A percentile compares a stretch with the other conserved stretches of the same genome.
These are phyloP conservation scores for Dasysyrphus albostriatus DNA, from an alignment of 2,888 invertebrate genomes.

Conservation along the genomic window DNA sequence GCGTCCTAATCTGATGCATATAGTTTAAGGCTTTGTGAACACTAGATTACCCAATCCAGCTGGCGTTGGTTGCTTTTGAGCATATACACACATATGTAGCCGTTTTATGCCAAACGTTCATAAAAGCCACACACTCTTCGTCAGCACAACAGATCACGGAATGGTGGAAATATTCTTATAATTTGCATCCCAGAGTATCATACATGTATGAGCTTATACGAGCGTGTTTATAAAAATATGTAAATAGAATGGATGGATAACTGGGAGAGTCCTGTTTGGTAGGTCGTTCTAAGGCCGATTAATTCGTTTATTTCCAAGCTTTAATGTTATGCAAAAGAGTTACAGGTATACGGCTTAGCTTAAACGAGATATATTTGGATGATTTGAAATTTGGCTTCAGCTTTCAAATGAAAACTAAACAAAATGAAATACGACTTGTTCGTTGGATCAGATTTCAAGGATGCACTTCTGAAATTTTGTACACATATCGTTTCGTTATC, in stretches of 20 bases:
- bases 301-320: conserved; percentile 54
- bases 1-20: conserved; percentile 70
- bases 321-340: conserved; percentile 70
- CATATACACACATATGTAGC: not conserved
- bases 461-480: conserved; percentile 54
- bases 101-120: conserved; percentile 18
- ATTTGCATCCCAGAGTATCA: conserved; percentile 55
- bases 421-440: conserved; percentile 68
- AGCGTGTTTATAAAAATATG: conserved; percentile 29
- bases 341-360: conserved; percentile 39
- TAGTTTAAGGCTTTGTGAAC: conserved; percentile 70
- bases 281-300: conserved; percentile 61
- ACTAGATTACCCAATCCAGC: conserved; percentile 62
- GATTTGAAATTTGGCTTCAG: conserved; percentile 58
- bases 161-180: conserved; percentile 45
- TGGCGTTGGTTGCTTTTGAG: conserved; percentile 3
- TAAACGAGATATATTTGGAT: conserved; percentile 56
- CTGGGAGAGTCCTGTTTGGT: conserved; percentile 41
- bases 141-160: conserved; percentile 9
- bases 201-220: conserved; percentile 26
- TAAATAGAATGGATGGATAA: conserved; percentile 32
- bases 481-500: conserved; percentile 71
- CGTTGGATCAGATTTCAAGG: conserved; percentile 68
- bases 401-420: conserved; percentile 42
- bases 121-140: not conserved